Base-by-base conservation (phyloP, 2,888 invertebrate species). In the Cheilosia scutellata region DNA sequence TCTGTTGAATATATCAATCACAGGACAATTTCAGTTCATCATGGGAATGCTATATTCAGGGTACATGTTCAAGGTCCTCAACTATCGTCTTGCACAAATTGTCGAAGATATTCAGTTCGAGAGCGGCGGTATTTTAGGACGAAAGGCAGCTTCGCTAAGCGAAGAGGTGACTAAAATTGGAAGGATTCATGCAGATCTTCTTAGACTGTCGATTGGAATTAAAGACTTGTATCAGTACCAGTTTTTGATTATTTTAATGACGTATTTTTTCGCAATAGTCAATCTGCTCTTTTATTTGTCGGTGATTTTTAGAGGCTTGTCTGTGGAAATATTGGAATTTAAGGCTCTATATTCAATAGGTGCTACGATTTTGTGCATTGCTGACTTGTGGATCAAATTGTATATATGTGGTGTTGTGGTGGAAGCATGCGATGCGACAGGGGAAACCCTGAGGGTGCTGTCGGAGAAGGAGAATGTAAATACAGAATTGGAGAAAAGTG, bases 161-260 rank as follows among this genome's bases (percentile, higher is more conserved):
- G 25, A 40, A 5, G 37, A 60, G 9, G 16, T 60, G 5, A 44
- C n/a, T 9, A 42, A 44, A 29, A 27, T 60, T 7, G 60, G 60
- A n/a, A 60, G 4, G n/a, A 60, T 60, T 60, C 60, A 44, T 9
- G 42, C n/a, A 29, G 29, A 16, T 7, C 42, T 60, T 6, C 9
- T 29, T 42, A 29, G 42, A n/a, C n/a, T 60, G 42, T 5, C 60
- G 4, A 16, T n/a, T n/a, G 60, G 42, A 5, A 42, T 60, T 60
- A 60, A 60, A 4, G 60, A 60, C 4, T 0, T 29, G 4, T 60
- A 60, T 60, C 60, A 60, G 29, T 44, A 25, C 25, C 42, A 4
- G 29, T 1, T 42, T 29, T n/a, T 60, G 6, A 4, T 60, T 29
- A 7, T 29, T 0, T 5, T 44, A 7, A 27, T 60, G 13, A 7